Conservation (phyloP, 2,888 invertebrate genomes). For the Habroteleia sp. region DNA sequence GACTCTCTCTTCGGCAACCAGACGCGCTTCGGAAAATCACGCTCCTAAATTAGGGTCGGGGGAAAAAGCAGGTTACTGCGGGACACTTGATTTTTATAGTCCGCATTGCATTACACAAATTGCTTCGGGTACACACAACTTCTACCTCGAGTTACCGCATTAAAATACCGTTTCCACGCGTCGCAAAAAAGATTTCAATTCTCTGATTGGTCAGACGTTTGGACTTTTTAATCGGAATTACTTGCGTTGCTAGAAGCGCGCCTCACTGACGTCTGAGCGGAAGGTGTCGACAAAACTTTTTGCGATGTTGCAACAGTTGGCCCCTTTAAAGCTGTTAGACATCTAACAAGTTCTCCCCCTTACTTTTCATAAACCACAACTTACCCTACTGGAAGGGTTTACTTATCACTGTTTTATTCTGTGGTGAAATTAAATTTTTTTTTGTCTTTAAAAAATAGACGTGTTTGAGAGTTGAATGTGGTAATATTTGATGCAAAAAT, state of each 20-base stretch:
- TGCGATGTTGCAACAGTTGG: slow-evolving; percentile 78
- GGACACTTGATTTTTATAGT: slow-evolving; percentile 36
- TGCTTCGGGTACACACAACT: slow-evolving; percentile 16
- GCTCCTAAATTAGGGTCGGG: slow-evolving; percentile 26
- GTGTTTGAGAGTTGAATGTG: background rate
- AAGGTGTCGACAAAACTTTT: slow-evolving; percentile 76
- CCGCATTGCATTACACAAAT: slow-evolving; percentile 31
- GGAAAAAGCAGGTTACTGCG: slow-evolving; percentile 1
- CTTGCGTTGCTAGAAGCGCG: slow-evolving; percentile 46
- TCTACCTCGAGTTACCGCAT: background rate
- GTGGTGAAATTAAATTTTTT: slow-evolving; percentile 18
- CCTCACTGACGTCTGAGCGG: slow-evolving; percentile 62
- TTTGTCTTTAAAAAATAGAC: slow-evolving; percentile 4
- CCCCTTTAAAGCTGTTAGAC: slow-evolving; percentile 72
- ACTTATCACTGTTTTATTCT: slow-evolving; percentile 50
- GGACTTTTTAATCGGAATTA: slow-evolving; percentile 7
- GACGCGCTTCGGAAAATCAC: slow-evolving; percentile 24
- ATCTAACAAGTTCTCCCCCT: slow-evolving; percentile 67
- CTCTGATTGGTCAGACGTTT: slow-evolving; percentile 4
- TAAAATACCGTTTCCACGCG: background rate
- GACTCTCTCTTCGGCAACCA: background rate
- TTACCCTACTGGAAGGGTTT: slow-evolving; percentile 54
- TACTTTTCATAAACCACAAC: slow-evolving; percentile 73
- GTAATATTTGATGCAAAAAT: background rate
- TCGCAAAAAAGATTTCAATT: slow-evolving; percentile 3